phyloP scores from a whole-genome alignment of 2,797 vertebrate genomes.

The Manis javanica region DNA sequence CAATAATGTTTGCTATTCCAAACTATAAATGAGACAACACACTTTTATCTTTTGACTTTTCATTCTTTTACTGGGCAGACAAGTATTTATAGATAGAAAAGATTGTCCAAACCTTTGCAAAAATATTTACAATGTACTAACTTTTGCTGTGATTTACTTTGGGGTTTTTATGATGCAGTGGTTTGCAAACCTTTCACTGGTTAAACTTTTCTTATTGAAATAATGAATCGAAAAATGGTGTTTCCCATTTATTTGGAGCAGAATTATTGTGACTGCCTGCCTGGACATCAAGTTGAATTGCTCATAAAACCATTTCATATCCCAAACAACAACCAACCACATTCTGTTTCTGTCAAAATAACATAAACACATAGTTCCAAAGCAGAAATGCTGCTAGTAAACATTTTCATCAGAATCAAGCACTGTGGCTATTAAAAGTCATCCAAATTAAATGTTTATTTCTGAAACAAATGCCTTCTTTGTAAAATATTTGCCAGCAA shows the following conservation, averaged over 20 bases:
- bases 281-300: conserved; percentile 74
- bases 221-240: conserved; percentile 66
- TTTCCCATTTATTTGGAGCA: conserved; percentile 72
- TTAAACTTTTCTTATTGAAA: conserved; percentile 67
- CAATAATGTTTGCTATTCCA: conserved; percentile 17
- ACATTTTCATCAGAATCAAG: conserved; percentile 76
- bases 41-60: conserved; percentile 35
- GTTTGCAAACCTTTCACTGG: conserved; percentile 63
- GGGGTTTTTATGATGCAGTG: conserved; percentile 2
- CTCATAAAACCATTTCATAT: conserved; percentile 77
- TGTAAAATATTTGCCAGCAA: conserved; percentile 71
- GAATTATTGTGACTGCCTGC: conserved; percentile 76
- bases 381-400: conserved; percentile 71
- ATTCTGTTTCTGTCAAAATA: conserved; percentile 81
- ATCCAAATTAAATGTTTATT: conserved; percentile 75
- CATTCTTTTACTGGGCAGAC: neutral
- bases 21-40: neutral
- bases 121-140: conserved; percentile 65
- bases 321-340: conserved; percentile 74
- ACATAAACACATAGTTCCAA: conserved; percentile 74
- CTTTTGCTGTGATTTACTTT: conserved; percentile 38
- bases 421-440: conserved; percentile 70
- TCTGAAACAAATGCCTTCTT: conserved; percentile 71
- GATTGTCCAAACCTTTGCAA: conserved; percentile 19
- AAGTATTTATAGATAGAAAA: conserved; percentile 62